phyloP scores from a whole-genome alignment of 2,888 invertebrate species.

The Dynastes grantii region DNA sequence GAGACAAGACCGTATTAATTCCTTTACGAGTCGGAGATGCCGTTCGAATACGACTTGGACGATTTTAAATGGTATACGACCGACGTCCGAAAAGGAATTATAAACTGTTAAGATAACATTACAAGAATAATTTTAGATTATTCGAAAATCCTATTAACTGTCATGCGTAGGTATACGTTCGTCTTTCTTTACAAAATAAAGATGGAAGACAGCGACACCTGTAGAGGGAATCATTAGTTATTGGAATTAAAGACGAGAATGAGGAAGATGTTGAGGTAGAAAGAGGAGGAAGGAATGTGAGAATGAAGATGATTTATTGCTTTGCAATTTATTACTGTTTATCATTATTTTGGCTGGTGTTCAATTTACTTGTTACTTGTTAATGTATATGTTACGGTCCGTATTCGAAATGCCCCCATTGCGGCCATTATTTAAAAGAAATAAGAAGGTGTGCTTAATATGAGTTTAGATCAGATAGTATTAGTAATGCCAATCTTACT shows the following conservation, averaged over 20 bases:
- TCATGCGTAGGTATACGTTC: neutral
- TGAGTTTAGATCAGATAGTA: no score
- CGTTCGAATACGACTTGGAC: neutral
- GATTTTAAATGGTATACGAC: constrained; percentile 16
- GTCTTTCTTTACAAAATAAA: constrained; percentile 22
- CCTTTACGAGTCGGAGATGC: neutral
- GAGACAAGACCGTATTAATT: neutral
- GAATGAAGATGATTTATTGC: no score
- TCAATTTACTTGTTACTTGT: no score
- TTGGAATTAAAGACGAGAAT: constrained; percentile 7
- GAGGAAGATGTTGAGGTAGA: neutral
- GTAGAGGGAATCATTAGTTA: constrained; percentile 27
- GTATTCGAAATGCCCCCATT: no score
- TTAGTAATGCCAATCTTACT: no score
- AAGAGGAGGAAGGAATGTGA: no score
- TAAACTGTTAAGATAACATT: constrained; percentile 49
- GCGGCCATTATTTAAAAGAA: no score
- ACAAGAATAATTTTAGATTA: constrained; percentile 49
- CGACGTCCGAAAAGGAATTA: constrained; percentile 39
- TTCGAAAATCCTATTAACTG: constrained; percentile 43
- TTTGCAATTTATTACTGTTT: no score
- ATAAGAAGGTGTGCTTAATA: no score
- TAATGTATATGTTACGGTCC: no score
- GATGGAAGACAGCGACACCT: constrained; percentile 38
- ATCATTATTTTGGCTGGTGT: no score